Evolutionary conservation across 2,888 invertebrate species (phyloP), one percentile per base, ranked within the genome.

Genomic region (Caradrina kadenii): DNA sequence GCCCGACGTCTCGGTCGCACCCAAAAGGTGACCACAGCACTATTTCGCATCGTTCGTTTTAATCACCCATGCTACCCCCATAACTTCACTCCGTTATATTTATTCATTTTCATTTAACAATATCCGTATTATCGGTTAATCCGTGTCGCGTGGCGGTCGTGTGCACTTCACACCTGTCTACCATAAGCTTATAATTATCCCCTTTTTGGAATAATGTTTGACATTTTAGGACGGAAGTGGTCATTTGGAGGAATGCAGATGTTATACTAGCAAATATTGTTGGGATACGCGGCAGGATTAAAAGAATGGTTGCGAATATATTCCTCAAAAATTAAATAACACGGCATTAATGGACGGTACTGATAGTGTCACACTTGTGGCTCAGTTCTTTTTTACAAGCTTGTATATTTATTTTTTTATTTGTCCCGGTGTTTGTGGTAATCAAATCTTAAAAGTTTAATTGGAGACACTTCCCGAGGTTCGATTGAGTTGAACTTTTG

Each of bases 111-210:
- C 31, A 45, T 56, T 74, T 50, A 45, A 22, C 56, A 73, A 49
- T 73, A 62, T 71, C 35, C 45, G n/a, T 48, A 68, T 45, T 53
- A 63, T 42, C 39, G 7, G 69, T 67, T 90, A 90, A 92, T 90
- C 61, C 78, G 63, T 4, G 89, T 39, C 94, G 90, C 92, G 93
- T 94, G 94, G 73, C 88, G 17, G 87, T 72, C 93, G 89, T 87
- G 91, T 91, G 93, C 81, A 39, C 15, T 63, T 76, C 79, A 58
- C 92, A 92, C 92, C 92, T 92, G 91, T 85, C 86, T 58, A 45
- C 39, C 13, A 39, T 2, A 64, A 73, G 76, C 70, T 79, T 64
- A 26, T 63, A 73, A 79, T 83, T 87, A 86, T 59, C 78, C 53
- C 31, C 53, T 50, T 72, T 86, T 84, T 81, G 62, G 52, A 73